These are phyloP conservation scores for Hucho hucho DNA, from an alignment of 2,113 vertebrate genomes.

Conservation along the genomic window DNA sequence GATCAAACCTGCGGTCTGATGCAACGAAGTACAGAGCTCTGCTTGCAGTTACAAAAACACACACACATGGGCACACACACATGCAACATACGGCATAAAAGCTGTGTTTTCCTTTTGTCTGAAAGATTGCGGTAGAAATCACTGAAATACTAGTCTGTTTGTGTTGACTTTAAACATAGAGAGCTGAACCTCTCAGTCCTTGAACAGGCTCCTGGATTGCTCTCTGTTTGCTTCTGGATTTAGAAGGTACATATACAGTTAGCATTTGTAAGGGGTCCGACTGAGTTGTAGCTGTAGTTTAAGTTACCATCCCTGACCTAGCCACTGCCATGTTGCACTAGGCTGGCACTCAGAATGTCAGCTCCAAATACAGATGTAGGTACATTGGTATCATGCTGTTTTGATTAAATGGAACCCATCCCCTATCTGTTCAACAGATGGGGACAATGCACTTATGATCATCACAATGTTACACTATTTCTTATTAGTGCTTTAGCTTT, in stretches of 20 bases:
- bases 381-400: background rate
- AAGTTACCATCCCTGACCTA: no score
- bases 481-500: no score
- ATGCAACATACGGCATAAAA: background rate
- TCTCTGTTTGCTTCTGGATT: background rate
- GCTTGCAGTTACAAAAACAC: conserved; percentile 44
- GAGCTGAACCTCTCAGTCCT: background rate
- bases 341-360: background rate
- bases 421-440: no score
- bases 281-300: background rate
- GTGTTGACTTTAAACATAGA: background rate
- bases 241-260: background rate
- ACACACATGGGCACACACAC: conserved; percentile 26
- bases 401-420: background rate
- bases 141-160: background rate
- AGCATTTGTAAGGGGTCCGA: background rate
- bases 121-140: background rate
- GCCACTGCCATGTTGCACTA: background rate
- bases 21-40: conserved; percentile 59
- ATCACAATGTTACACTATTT: no score
- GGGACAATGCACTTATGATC: no score
- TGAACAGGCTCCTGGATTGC: background rate
- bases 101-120: conserved; percentile 5
- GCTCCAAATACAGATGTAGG: background rate
- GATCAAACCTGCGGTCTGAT: conserved; percentile 60